A percentile compares a stretch with the other conserved stretches of the same genome.
These are phyloP conservation scores for Camponotus fellah DNA, from an alignment of 2,888 invertebrate species.

Conservation along the genomic window DNA sequence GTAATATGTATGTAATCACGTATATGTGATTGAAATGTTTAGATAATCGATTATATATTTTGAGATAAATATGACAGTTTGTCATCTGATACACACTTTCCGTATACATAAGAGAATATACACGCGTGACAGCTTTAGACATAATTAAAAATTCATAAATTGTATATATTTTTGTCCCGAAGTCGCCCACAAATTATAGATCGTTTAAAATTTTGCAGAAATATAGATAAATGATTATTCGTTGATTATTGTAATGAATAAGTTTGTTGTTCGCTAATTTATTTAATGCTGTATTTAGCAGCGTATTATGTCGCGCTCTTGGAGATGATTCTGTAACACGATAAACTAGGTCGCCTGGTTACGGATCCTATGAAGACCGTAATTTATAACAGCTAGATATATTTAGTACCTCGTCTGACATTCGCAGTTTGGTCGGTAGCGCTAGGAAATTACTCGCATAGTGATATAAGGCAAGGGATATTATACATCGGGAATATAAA, in stretches of 20 bases:
- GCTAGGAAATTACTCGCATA: constrained; percentile 63
- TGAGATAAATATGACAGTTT: no score
- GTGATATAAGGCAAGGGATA: constrained; percentile 60
- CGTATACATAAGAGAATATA: no score
- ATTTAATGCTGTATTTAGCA: constrained; percentile 4
- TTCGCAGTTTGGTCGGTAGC: constrained; percentile 51
- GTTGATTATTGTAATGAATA: neutral
- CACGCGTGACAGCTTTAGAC: no score
- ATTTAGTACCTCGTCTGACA: constrained; percentile 50
- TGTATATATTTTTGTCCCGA: no score
- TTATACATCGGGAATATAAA: constrained; percentile 64
- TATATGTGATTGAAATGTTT: no score
- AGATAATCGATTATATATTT: no score
- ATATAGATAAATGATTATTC: neutral
- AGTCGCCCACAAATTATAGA: neutral
- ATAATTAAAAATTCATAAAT: no score
- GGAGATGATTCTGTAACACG: constrained; percentile 23
- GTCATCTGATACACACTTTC: no score
- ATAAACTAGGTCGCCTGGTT: constrained; percentile 36
- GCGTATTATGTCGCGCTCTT: neutral
- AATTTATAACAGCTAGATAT: constrained; percentile 48
- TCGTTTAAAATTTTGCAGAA: neutral
- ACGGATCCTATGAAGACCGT: constrained; percentile 34
- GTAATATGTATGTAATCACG: no score
- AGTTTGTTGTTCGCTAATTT: constrained; percentile 5